Evolutionary conservation across 1,140 invertebrate genomes (phyloP).

Genomic region (Heliconius hermathena): DNA sequence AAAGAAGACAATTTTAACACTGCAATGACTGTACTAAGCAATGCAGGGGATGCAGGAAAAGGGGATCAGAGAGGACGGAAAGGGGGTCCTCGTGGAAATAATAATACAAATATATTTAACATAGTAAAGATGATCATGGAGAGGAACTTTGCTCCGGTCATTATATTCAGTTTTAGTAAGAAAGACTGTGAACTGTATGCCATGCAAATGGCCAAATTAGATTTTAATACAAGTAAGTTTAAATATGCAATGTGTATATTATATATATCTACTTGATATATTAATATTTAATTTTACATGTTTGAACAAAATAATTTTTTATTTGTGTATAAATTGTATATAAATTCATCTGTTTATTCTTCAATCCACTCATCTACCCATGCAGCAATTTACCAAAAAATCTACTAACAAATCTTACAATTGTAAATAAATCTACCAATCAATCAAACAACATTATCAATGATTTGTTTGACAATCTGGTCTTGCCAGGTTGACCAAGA

Average conservation of each 20-base stretch:
- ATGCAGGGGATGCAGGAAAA: slow-evolving; percentile 88
- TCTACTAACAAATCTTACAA: too few species aligned
- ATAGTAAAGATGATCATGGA: slow-evolving; percentile 99
- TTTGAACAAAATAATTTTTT: too few species aligned
- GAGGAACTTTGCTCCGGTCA: slow-evolving; percentile 97
- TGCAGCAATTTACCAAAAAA: too few species aligned
- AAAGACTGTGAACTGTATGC: slow-evolving; percentile 99
- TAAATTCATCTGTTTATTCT: too few species aligned
- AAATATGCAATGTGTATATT: neutral
- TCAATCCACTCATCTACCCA: too few species aligned
- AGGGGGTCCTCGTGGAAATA: slow-evolving; percentile 86
- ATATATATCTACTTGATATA: too few species aligned
- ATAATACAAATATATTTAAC: slow-evolving; percentile 95
- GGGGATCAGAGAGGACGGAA: slow-evolving; percentile 89
- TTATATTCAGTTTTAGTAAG: slow-evolving; percentile 99
- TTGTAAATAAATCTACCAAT: too few species aligned
- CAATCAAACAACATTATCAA: too few species aligned
- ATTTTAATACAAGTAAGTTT: slow-evolving; percentile 93
- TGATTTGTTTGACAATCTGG: too few species aligned
- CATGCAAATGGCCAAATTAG: slow-evolving; percentile 97
- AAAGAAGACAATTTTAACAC: slow-evolving; percentile 98
- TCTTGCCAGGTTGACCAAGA: too few species aligned
- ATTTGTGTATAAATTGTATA: too few species aligned
- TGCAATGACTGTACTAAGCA: slow-evolving; percentile 94
- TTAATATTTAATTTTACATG: too few species aligned